Evolutionary conservation across 2,113 vertebrate species (phyloP), one percentile per base, ranked within the genome.

Genomic region (Phainopepla nitens): DNA sequence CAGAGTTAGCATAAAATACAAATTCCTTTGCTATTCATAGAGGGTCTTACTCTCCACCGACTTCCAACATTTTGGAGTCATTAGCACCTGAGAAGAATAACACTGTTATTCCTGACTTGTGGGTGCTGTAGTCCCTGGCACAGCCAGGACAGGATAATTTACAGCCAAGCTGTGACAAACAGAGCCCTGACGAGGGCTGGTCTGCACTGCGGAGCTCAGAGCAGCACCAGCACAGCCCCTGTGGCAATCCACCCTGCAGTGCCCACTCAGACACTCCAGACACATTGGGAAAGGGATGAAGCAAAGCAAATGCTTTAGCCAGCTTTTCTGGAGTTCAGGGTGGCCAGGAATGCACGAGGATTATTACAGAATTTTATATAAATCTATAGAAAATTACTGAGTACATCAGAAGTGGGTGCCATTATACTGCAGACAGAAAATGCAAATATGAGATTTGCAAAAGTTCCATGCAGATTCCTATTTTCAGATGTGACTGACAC

Each of bases 1-100:
- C 96, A 92, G 97, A 95, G 92, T 95, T 80, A 61, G 88, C 93
- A 96, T 68, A 97, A 97, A 98, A 97, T 90, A 95, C 75, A 79
- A 39, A 94, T 65, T 95, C 85, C 87, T 94, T 92, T 96, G 88
- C 70, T 97, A 77, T 97, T 96, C 94, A 96, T 39, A 93, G 27
- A 69, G 33, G 47, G 41, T 85, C 89, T 76, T 41, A 66, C 39
- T 94, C 86, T 92, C 47, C 53, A 35, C 18, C 70, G 78, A 81
- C 79, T 92, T 94, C 54, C 71, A 90, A 51, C 56, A 39, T 87
- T 88, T 54, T 42, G 71, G 61, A 79, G 50, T 57, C 69, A 89
- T 94, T 94, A 89, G 69, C 85, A 92, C 92, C 76, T 90, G 82
- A 69, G 85, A 83, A 90, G 75, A 75, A n/a, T 11, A 83, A 73